Conservation (phyloP, 2,113 vertebrate genomes). For the Engraulis encrasicolus region DNA sequence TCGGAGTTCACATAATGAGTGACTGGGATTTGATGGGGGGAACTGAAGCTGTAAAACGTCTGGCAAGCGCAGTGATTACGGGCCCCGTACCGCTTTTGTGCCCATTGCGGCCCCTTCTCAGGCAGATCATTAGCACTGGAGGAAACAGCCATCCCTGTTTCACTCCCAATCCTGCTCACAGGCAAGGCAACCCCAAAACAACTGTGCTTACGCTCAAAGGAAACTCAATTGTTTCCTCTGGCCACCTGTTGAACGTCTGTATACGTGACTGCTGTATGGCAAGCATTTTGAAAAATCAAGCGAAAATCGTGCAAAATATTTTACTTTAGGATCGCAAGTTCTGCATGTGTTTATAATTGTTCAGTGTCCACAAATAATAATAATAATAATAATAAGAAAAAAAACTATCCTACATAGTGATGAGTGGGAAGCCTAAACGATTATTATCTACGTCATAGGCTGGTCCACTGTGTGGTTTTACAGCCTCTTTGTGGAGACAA, state of each 20-base stretch:
- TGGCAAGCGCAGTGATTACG: constrained; percentile 23
- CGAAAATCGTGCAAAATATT: no score
- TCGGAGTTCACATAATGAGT: constrained; percentile 73
- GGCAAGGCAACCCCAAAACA: not conserved
- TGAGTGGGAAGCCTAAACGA: not conserved
- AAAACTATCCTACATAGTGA: no score
- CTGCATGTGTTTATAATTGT: no score
- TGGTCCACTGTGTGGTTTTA: not conserved
- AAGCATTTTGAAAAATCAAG: not conserved
- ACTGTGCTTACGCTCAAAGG: not conserved
- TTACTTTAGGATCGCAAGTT: no score
- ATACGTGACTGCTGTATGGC: not conserved
- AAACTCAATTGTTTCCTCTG: not conserved
- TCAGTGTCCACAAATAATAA: no score
- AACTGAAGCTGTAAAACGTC: constrained; percentile 69
- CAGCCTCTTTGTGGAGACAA: not conserved
- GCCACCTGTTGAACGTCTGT: not conserved
- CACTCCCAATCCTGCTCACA: constrained; percentile 2
- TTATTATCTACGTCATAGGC: not conserved
- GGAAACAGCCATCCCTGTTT: not conserved
- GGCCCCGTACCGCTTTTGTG: not conserved
- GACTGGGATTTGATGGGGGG: constrained; percentile 72
- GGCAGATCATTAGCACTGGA: not conserved
- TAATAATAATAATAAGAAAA: no score
- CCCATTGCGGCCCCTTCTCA: not conserved